Evolutionary conservation across 2,888 invertebrate genomes (phyloP).

Genomic region (Tiliacea citrago): DNA sequence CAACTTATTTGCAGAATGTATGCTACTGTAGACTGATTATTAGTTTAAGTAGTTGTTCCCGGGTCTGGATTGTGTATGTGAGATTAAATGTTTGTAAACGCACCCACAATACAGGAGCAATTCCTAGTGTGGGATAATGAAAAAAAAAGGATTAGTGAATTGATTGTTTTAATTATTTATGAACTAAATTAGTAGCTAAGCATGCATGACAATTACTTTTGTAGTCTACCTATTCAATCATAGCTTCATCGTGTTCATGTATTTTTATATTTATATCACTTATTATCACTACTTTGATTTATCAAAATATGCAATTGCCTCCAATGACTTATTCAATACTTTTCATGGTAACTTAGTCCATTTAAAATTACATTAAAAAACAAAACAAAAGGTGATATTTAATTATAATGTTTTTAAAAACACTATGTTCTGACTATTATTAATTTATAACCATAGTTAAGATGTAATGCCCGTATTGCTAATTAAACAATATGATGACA

Average conservation of each 20-base stretch:
- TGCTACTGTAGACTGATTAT: constrained; percentile 3
- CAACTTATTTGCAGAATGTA: constrained; percentile 25
- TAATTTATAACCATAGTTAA: not conserved
- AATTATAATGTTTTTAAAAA: not conserved
- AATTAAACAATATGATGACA: constrained; percentile 4
- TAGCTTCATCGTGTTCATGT: constrained; percentile 19
- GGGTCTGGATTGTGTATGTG: no score
- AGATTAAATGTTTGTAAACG: no score
- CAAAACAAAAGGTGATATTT: constrained; percentile 1
- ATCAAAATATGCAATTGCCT: constrained; percentile 49
- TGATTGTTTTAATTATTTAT: constrained; percentile 32
- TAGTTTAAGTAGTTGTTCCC: no score
- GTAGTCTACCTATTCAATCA: constrained; percentile 28
- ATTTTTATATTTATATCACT: no score
- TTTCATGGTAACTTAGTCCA: constrained; percentile 5
- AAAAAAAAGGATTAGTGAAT: no score
- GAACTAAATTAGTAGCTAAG: constrained; percentile 31
- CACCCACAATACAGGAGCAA: no score
- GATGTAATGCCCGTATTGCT: not conserved
- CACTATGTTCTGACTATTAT: not conserved
- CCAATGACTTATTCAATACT: constrained; percentile 31
- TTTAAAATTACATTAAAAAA: not conserved
- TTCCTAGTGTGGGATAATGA: no score
- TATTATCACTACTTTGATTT: constrained; percentile 1
- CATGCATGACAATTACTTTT: constrained; percentile 41